Evolutionary conservation across 2,113 vertebrate species (phyloP).

Genomic region (Gobius niger): DNA sequence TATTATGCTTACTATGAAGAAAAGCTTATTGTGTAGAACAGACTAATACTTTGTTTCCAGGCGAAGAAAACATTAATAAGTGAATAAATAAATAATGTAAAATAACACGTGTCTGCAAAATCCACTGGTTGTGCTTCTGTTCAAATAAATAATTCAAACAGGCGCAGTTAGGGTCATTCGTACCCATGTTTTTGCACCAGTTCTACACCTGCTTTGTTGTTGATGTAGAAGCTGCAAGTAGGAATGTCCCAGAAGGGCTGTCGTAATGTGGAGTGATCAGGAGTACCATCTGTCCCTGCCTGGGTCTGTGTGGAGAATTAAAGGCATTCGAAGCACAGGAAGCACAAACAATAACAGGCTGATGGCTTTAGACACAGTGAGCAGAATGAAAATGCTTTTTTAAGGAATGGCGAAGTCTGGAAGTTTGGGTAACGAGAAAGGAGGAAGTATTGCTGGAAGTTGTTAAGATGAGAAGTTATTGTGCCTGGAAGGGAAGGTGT

Average conservation of each 20-base stretch:
- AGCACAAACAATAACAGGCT: constrained; percentile 9
- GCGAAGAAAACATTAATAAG: no score
- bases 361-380: background rate
- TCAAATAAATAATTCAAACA: constrained; percentile 53
- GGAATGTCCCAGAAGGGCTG: constrained; percentile 54
- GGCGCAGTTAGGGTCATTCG: constrained; percentile 34
- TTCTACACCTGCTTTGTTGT: constrained; percentile 52
- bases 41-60: no score
- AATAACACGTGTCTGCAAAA: no score
- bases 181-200: constrained; percentile 31
- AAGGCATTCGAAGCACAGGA: background rate
- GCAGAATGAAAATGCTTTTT: background rate
- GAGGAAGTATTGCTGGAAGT: background rate
- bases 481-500: no score
- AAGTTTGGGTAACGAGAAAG: background rate
- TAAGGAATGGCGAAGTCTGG: background rate
- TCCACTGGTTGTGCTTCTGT: constrained; percentile 16
- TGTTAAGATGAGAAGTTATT: background rate
- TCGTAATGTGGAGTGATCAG: constrained; percentile 57
- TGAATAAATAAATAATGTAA: background rate
- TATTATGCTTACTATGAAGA: no score
- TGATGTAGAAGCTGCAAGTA: constrained; percentile 25
- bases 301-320: constrained; percentile 44
- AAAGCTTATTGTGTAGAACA: no score
- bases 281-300: constrained; percentile 61